Evolutionary conservation across 2,888 invertebrate species (phyloP), one percentile per base, ranked within the genome.

Genomic region (Gandaritis pyraliata): DNA sequence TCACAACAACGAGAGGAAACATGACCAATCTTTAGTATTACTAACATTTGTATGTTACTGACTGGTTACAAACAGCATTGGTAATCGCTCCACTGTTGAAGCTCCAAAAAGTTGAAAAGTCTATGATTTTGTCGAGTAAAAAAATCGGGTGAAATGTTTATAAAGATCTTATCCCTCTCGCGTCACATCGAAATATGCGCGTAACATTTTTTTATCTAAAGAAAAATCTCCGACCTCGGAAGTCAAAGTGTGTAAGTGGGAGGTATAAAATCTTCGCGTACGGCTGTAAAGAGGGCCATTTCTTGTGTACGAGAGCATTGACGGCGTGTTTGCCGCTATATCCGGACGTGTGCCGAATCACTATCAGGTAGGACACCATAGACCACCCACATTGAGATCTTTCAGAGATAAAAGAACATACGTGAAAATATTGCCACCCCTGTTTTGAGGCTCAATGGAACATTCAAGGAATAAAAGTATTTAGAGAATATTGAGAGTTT

Each of bases 251-350:
- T 82, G 82, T 86, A 87, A 86, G 86, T 84, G 83, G 82, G 72
- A 72, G 81, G 72, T 82, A 83, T 87, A 86, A 88, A 88, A 86
- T 86, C 82, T 81, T 80, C 82, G 75, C 80, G 80, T 82, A 80
- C 77, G 77, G 81, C 81, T 78, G 80, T 88, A 87, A 87, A 87
- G 84, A 78, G 79, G 81, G 85, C 83, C 84, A 85, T 88, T 87
- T 85, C 86, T 83, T 85, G 86, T 87, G 81, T 83, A 80, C 78
- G 78, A 80, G 78, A 83, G 77, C 78, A 79, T 81, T 75, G 78
- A 66, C 73, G 75, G 77, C 71, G 65, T 80, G 73, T 80, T 82
- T 77, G 74, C 74, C 78, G 78, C 77, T 80, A 81, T 80, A 77
- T 75, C 61, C 62, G 77, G 70, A 85, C 86, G 86, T 86, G 86